Conservation (phyloP, 2,113 vertebrate species). For the Psammodynastes pulverulentus region DNA sequence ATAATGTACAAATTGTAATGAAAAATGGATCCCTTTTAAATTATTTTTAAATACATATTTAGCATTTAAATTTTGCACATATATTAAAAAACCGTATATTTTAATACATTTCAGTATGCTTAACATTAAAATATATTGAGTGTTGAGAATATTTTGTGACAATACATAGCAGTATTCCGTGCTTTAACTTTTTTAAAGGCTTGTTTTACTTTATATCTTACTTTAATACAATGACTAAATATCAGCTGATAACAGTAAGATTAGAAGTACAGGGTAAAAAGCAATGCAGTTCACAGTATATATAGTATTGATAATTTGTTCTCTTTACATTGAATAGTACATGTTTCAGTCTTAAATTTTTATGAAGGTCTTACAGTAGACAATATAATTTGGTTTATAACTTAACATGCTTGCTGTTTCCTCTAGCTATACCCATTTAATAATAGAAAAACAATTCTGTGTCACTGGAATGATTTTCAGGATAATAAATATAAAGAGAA, state of each 20-base stretch:
- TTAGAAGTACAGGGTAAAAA: neutral
- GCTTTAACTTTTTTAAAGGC: neutral
- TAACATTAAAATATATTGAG: neutral
- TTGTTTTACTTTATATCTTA: neutral
- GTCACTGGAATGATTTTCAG: neutral
- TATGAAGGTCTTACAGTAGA: neutral
- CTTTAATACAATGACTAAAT: neutral
- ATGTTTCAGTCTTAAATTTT: neutral
- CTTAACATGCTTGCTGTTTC: neutral
- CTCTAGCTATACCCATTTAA: neutral
- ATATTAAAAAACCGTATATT: conserved; percentile 1
- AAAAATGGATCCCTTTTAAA: neutral
- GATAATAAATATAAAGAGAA: neutral
- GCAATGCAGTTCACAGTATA: neutral
- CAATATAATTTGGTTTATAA: neutral
- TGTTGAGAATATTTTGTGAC: neutral
- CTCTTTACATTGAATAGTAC: neutral
- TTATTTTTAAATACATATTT: neutral
- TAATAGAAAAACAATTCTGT: neutral
- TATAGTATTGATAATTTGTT: neutral
- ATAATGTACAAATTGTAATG: conserved; percentile 28
- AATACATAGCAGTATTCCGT: conserved; percentile 27
- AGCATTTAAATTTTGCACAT: neutral
- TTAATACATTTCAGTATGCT: conserved; percentile 17
- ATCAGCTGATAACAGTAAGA: neutral